Percentiles rank a stretch among this genome's conserved stretches.
phyloP scores from a whole-genome alignment of 1,140 invertebrate species.

The Orussus abietinus region DNA sequence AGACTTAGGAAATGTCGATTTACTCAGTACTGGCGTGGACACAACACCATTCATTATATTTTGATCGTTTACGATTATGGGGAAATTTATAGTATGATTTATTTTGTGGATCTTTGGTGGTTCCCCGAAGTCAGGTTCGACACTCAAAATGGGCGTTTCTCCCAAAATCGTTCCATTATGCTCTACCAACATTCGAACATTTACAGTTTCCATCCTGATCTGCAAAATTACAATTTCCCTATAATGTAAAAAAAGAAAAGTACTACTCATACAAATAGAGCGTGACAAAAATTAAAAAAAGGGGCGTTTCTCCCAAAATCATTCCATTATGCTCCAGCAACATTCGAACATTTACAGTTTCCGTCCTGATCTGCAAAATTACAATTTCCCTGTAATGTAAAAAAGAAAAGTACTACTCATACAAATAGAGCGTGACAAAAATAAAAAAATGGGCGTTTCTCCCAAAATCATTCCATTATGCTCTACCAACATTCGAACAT shows the following conservation, averaged over 20 bases:
- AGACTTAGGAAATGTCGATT: not conserved
- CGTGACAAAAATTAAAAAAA: too few species aligned
- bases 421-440: too few species aligned
- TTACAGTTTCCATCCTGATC: conserved; percentile 12
- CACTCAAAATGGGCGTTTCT: conserved; percentile 16
- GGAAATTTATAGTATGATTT: conserved; percentile 16
- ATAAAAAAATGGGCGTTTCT: conserved; percentile 18
- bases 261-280: too few species aligned
- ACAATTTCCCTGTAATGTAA: too few species aligned
- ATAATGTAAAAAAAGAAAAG: too few species aligned
- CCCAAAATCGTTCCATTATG: conserved; percentile 24
- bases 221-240: conserved; percentile 10
- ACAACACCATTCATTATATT: conserved; percentile 15
- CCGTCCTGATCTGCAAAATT: conserved; percentile 1
- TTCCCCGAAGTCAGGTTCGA: conserved; percentile 16
- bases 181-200: conserved; percentile 17
- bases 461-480: conserved; percentile 23
- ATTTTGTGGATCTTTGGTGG: conserved; percentile 7
- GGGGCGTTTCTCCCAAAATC: conserved; percentile 23
- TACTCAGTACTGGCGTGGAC: conserved; percentile 28
- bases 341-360: conserved; percentile 15
- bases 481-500: conserved; percentile 17
- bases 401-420: too few species aligned
- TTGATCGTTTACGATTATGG: conserved; percentile 3
- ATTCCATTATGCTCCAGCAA: conserved; percentile 19